Evolutionary conservation across 2,888 invertebrate species (phyloP).

Genomic region (Augiades crinisus): DNA sequence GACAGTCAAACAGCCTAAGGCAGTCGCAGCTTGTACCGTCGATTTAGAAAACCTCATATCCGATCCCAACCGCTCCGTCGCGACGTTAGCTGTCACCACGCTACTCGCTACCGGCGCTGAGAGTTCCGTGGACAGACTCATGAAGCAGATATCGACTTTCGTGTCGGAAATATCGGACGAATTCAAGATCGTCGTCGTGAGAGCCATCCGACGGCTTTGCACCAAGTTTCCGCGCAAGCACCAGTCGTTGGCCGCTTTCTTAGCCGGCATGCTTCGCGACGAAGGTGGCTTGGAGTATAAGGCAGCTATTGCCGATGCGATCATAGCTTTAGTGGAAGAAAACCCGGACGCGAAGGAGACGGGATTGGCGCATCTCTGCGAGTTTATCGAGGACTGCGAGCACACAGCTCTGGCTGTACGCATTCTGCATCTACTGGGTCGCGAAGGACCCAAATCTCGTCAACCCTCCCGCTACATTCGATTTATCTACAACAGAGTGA

Average conservation of each 20-base stretch:
- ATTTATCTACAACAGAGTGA: constrained; percentile 94
- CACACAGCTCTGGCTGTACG: constrained; percentile 97
- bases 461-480: constrained; percentile 94
- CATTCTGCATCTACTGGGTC: constrained; percentile 96
- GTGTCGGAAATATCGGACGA: constrained; percentile 99
- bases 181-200: constrained; percentile 99
- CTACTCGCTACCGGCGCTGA: constrained; percentile 99
- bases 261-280: constrained; percentile 98
- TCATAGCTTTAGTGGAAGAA: constrained; percentile 98
- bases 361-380: constrained; percentile 97
- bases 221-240: constrained; percentile 99
- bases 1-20: constrained; percentile 97
- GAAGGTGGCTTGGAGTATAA: constrained; percentile 99
- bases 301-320: constrained; percentile 98
- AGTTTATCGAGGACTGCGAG: constrained; percentile 99
- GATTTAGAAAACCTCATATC: constrained; percentile 99
- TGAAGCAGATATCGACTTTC: constrained; percentile 99
- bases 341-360: constrained; percentile 99
- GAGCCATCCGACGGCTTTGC: constrained; percentile 93
- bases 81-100: constrained; percentile 99
- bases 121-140: constrained; percentile 98
- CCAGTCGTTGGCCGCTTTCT: constrained; percentile 96
- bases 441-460: constrained; percentile 97
- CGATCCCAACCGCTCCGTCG: constrained; percentile 98
- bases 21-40: constrained; percentile 98